These are phyloP conservation scores for Chrosomus eos DNA, from an alignment of 2,797 vertebrate genomes.

Conservation along the genomic window DNA sequence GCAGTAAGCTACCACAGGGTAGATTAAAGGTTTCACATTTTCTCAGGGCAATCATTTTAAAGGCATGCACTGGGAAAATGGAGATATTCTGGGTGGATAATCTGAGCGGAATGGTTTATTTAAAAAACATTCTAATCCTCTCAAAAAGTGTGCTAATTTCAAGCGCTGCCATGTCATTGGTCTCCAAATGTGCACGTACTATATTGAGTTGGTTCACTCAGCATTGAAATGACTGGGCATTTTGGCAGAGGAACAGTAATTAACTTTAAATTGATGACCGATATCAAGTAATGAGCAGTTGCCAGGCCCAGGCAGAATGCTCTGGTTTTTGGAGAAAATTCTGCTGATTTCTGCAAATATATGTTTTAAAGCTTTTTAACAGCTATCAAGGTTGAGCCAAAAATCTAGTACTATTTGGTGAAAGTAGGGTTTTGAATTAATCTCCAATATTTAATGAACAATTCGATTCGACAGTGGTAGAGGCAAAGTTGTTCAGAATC, in stretches of 20 bases:
- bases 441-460: not conserved
- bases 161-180: not conserved
- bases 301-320: too few species aligned
- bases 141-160: slow-evolving; percentile 55
- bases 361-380: not conserved
- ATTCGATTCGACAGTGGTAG: not conserved
- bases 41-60: slow-evolving; percentile 59
- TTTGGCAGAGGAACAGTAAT: not conserved
- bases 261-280: not conserved
- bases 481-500: not conserved
- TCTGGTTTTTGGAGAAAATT: not conserved
- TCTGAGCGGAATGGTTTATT: slow-evolving; percentile 49
- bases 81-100: slow-evolving; percentile 55
- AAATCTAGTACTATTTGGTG: too few species aligned
- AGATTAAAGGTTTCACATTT: slow-evolving; percentile 51
- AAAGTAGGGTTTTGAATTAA: too few species aligned
- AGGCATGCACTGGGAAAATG: slow-evolving; percentile 48
- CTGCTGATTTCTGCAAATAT: not conserved
- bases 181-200: slow-evolving; percentile 5
- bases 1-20: slow-evolving; percentile 24
- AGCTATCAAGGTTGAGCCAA: too few species aligned
- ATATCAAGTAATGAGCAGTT: not conserved
- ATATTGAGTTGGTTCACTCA: not conserved
- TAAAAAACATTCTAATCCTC: slow-evolving; percentile 51
- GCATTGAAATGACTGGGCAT: not conserved